Conservation (phyloP, 2,888 invertebrate genomes). For the Pammene fasciana region DNA sequence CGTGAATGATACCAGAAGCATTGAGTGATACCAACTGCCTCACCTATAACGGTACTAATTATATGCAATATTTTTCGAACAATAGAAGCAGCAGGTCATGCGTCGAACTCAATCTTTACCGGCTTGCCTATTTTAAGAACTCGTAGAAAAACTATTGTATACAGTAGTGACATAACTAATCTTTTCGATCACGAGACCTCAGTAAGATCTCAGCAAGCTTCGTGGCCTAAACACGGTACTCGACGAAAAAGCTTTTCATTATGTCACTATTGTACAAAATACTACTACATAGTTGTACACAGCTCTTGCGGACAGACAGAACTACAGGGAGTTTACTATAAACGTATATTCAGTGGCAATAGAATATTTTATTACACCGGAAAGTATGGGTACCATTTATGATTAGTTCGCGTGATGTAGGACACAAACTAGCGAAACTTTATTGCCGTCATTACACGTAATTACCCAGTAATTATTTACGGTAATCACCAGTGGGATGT, state of each 20-base stretch:
- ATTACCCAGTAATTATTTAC: conserved; percentile 43
- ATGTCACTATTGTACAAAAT: too few relatives aligned
- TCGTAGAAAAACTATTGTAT: too few relatives aligned
- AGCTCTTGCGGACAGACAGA: neutral
- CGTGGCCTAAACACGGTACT: too few relatives aligned
- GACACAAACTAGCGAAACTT: conserved; percentile 40
- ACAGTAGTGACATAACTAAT: too few relatives aligned
- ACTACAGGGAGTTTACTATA: neutral
- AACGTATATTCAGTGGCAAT: conserved; percentile 19
- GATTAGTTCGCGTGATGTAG: conserved; percentile 56
- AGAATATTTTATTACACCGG: conserved; percentile 39
- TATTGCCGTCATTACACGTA: conserved; percentile 38
- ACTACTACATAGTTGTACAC: neutral
- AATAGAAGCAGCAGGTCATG: too few relatives aligned
- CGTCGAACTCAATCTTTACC: too few relatives aligned
- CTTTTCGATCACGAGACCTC: too few relatives aligned
- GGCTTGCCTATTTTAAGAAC: too few relatives aligned
- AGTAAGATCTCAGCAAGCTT: too few relatives aligned
- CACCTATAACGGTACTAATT: conserved; percentile 8
- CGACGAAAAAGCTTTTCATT: too few relatives aligned
- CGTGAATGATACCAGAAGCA: conserved; percentile 12
- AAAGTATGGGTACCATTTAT: conserved; percentile 46
- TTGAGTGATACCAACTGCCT: conserved; percentile 32
- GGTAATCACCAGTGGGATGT: conserved; percentile 35
- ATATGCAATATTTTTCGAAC: neutral